Evolutionary conservation across 2,888 invertebrate genomes (phyloP).

Genomic region (Mythimna loreyi): DNA sequence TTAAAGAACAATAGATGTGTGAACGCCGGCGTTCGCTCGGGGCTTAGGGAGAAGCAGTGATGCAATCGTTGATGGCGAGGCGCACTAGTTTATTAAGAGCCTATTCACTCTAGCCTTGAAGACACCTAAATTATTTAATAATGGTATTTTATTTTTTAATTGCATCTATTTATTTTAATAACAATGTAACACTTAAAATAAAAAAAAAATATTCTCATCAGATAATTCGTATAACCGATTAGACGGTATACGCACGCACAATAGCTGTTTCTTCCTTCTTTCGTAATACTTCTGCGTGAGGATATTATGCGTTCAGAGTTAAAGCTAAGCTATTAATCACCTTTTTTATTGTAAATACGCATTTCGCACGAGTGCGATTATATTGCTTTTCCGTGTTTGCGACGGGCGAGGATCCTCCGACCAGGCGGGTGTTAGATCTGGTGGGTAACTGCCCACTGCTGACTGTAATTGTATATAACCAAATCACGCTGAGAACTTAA

Average conservation of each 20-base stretch:
- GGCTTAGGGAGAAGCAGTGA: too few species aligned
- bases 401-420: not conserved
- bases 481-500: too few species aligned
- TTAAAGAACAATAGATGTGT: too few species aligned
- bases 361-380: not conserved
- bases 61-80: too few species aligned
- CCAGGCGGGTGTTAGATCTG: too few species aligned
- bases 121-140: not conserved
- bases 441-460: too few species aligned
- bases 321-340: conserved; percentile 31
- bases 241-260: conserved; percentile 19
- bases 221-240: conserved; percentile 35
- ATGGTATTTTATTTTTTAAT: conserved; percentile 2
- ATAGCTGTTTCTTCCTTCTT: conserved; percentile 35
- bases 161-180: not conserved
- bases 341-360: conserved; percentile 14
- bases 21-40: too few species aligned
- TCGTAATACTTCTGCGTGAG: conserved; percentile 34
- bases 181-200: not conserved
- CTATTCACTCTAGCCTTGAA: too few species aligned
- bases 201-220: conserved; percentile 12
- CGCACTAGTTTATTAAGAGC: too few species aligned
- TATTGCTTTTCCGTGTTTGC: conserved; percentile 7
- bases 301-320: conserved; percentile 37
- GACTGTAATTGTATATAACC: too few species aligned